Evolutionary conservation across 1,140 invertebrate genomes (phyloP).

Genomic region (Drosophila grimshawi): DNA sequence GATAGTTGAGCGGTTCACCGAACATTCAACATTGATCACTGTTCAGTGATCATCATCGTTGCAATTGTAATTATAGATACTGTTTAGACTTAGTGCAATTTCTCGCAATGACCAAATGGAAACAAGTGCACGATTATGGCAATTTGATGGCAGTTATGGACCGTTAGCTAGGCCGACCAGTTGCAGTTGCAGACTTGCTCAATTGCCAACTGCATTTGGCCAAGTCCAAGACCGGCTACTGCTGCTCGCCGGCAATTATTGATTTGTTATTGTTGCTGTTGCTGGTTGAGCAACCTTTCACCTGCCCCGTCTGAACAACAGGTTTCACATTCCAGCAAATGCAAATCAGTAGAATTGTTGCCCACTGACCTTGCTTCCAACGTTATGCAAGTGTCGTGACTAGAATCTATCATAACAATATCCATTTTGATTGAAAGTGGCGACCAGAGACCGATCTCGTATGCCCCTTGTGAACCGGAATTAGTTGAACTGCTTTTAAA

Average conservation of each 20-base stretch:
- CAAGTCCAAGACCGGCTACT: conserved; percentile 45
- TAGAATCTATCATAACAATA: not conserved
- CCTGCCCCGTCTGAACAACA: conserved; percentile 34
- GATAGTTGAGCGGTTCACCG: conserved; percentile 51
- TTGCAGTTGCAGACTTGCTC: conserved; percentile 55
- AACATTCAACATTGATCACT: conserved; percentile 36
- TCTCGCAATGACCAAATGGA: conserved; percentile 72
- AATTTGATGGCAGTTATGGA: conserved; percentile 63
- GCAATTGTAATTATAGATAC: conserved; percentile 34
- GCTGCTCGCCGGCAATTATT: conserved; percentile 52
- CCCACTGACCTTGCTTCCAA: conserved; percentile 55
- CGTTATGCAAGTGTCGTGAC: conserved; percentile 11
- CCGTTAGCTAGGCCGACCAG: conserved; percentile 52
- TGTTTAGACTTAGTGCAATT: conserved; percentile 63
- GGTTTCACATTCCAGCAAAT: conserved; percentile 38
- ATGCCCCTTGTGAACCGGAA: not conserved
- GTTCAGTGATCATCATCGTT: conserved; percentile 7
- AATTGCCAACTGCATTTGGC: conserved; percentile 35
- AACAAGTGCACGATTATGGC: conserved; percentile 74
- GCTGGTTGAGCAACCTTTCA: conserved; percentile 61
- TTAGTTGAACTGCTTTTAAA: not conserved
- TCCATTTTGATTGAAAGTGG: not conserved
- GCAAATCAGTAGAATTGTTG: conserved; percentile 54
- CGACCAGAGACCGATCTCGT: no score
- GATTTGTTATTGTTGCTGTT: conserved; percentile 19